These are phyloP conservation scores for Naja naja DNA, from an alignment of 2,113 vertebrate species.

Conservation along the genomic window DNA sequence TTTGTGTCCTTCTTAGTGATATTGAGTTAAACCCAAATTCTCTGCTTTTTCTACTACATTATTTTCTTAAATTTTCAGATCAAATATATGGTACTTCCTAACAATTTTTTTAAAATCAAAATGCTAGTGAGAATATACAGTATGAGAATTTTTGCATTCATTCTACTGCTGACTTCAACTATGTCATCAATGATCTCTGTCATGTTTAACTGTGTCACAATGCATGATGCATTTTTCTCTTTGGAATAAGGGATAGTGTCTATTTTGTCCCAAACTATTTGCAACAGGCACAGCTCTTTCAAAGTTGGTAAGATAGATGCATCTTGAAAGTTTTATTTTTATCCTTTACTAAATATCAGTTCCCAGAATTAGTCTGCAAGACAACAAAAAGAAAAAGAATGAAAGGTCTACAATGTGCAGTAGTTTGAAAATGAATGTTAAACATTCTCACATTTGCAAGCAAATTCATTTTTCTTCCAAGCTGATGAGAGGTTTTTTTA, in stretches of 20 bases:
- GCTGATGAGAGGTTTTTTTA: slow-evolving; percentile 39
- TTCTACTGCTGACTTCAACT: background rate
- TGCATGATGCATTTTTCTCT: background rate
- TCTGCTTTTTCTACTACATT: background rate
- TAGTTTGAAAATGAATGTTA: slow-evolving; percentile 42
- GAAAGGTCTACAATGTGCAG: slow-evolving; percentile 10
- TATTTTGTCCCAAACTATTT: background rate
- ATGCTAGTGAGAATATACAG: background rate
- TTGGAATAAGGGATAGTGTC: background rate
- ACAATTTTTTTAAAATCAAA: background rate
- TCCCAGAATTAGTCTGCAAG: background rate
- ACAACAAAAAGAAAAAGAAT: background rate
- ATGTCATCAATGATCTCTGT: background rate
- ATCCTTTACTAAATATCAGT: slow-evolving; percentile 3
- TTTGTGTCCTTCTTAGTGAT: background rate
- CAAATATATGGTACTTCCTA: background rate
- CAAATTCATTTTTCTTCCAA: slow-evolving; percentile 44
- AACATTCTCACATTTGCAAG: slow-evolving; percentile 40
- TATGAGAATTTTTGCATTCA: background rate
- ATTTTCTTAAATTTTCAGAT: background rate
- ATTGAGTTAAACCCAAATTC: background rate
- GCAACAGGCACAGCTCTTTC: background rate
- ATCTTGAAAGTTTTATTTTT: background rate
- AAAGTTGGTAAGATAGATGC: background rate
- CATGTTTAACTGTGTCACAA: background rate